phyloP scores from a whole-genome alignment of 1,140 invertebrate species.

The Zaprionus tsacasi region DNA sequence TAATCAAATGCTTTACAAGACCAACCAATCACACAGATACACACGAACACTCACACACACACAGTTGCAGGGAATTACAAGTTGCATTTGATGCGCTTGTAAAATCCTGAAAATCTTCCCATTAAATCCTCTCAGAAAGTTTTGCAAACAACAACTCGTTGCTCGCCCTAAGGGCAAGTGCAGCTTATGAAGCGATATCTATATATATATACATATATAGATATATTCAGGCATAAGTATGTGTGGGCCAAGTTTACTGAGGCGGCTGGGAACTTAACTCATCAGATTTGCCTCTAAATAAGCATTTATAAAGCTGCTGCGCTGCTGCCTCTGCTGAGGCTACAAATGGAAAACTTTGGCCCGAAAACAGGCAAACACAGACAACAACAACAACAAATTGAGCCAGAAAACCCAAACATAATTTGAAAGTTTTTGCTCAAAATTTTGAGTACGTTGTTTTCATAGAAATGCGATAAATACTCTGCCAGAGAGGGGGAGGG shows the following conservation, averaged over 20 bases:
- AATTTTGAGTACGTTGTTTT: slow-evolving; percentile 81
- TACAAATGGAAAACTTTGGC: slow-evolving; percentile 65
- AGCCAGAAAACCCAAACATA: slow-evolving; percentile 70
- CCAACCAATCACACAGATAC: too few species aligned
- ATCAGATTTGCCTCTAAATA: slow-evolving; percentile 80
- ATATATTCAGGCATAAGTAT: slow-evolving; percentile 5
- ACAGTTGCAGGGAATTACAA: slow-evolving; percentile 4
- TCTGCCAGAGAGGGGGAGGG: slow-evolving; percentile 27
- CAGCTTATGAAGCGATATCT: slow-evolving; percentile 28
- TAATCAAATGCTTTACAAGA: slow-evolving; percentile 26
- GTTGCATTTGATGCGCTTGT: slow-evolving; percentile 25
- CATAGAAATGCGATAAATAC: slow-evolving; percentile 80
- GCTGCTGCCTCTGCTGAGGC: slow-evolving; percentile 29
- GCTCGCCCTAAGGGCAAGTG: slow-evolving; percentile 10
- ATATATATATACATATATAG: background rate
- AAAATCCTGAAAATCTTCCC: slow-evolving; percentile 33
- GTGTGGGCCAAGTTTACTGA: slow-evolving; percentile 54
- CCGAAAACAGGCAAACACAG: slow-evolving; percentile 31
- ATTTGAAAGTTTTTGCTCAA: slow-evolving; percentile 73
- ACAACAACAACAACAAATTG: slow-evolving; percentile 44
- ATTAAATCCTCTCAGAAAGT: slow-evolving; percentile 39
- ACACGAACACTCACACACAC: background rate
- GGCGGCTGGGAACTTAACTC: slow-evolving; percentile 62
- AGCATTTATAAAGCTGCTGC: slow-evolving; percentile 75
- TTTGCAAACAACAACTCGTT: slow-evolving; percentile 35